Conservation (phyloP, 2,888 invertebrate species). For the Halictus ligatus region DNA sequence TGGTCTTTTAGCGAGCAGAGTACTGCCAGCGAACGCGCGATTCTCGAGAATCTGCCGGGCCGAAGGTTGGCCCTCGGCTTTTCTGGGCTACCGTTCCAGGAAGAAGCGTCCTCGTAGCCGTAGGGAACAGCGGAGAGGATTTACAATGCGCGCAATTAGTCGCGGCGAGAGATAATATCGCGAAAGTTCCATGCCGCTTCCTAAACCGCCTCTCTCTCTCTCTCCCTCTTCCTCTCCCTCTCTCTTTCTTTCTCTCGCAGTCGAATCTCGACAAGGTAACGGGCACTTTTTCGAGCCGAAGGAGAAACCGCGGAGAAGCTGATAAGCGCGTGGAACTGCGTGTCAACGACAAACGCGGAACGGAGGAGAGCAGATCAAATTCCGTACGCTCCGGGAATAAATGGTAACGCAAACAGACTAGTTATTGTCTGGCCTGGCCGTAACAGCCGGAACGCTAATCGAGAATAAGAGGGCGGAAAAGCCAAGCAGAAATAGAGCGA, state of each 20-base stretch:
- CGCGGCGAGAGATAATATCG: constrained; percentile 52
- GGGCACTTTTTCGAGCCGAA: background rate
- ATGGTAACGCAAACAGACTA: background rate
- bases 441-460: background rate
- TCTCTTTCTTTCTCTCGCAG: background rate
- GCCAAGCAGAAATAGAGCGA: constrained; percentile 44
- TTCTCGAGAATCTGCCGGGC: constrained; percentile 22
- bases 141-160: constrained; percentile 73
- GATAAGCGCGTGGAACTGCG: background rate
- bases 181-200: constrained; percentile 29
- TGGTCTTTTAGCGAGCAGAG: background rate
- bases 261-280: background rate
- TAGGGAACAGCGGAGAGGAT: constrained; percentile 28
- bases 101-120: constrained; percentile 17
- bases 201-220: background rate
- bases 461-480: constrained; percentile 1
- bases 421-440: background rate
- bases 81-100: constrained; percentile 42
- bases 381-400: background rate
- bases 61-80: constrained; percentile 7
- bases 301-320: background rate
- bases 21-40: constrained; percentile 16
- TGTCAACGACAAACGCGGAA: background rate
- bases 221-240: background rate
- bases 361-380: background rate